Conservation (phyloP, 2,797 vertebrate genomes). For the Dallia pectoralis region DNA sequence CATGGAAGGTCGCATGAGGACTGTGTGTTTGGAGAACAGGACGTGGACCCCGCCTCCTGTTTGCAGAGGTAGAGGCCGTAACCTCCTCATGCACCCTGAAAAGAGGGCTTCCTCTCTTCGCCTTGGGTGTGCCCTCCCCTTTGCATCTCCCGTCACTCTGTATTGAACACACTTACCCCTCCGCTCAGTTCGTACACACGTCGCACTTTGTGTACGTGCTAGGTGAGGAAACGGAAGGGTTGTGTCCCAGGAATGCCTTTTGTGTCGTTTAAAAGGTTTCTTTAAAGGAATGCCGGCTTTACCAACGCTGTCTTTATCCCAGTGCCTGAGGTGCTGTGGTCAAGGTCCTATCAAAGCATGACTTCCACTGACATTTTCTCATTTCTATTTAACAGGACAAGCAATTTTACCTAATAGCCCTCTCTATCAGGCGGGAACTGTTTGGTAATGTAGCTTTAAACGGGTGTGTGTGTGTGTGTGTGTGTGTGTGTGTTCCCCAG, state of each 20-base stretch:
- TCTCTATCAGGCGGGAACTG: not conserved
- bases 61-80: conserved; percentile 85
- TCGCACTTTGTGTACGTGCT: not conserved
- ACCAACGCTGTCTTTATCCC: conserved; percentile 25
- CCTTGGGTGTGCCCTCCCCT: not conserved
- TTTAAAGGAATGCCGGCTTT: conserved; percentile 13
- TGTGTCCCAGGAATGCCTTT: not conserved
- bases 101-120: conserved; percentile 1
- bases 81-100: not conserved
- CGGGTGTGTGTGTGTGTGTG: conserved; percentile 4
- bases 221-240: not conserved
- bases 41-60: conserved; percentile 89
- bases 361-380: not conserved
- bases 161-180: not conserved
- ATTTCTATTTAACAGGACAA: not conserved
- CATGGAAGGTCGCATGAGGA: conserved; percentile 87
- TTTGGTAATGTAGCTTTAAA: conserved; percentile 18
- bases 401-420: not conserved
- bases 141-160: not conserved
- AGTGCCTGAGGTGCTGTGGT: conserved; percentile 9
- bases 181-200: not conserved
- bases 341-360: not conserved
- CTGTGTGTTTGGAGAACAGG: conserved; percentile 91
- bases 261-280: not conserved
- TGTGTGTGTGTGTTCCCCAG: conserved; percentile 63